Evolutionary conservation across 2,113 vertebrate species (phyloP).

Genomic region (Pangasianodon hypophthalmus): DNA sequence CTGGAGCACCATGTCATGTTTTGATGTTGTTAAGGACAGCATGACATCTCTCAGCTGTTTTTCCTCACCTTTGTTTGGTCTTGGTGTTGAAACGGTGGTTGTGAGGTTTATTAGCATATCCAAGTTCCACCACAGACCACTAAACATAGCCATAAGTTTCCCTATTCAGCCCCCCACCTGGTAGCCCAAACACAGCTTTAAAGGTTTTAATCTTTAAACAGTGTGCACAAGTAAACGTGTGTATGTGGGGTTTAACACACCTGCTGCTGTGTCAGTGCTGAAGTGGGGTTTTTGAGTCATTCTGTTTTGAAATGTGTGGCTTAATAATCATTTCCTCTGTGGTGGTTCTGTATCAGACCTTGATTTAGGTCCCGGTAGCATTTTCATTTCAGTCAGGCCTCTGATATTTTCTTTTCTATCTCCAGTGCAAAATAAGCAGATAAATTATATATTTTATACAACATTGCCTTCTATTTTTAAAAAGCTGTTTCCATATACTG

Average conservation of each 20-base stretch:
- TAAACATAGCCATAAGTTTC: slow-evolving; percentile 55
- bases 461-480: not conserved
- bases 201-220: not conserved
- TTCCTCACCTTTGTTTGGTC: slow-evolving; percentile 25
- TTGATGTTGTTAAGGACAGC: slow-evolving; percentile 31
- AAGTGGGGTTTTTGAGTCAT: not conserved
- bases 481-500: not conserved
- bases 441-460: not conserved
- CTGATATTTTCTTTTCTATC: not conserved
- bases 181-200: not conserved
- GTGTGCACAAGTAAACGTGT: not conserved
- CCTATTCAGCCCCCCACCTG: slow-evolving; percentile 54
- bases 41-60: not conserved
- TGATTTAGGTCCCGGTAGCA: not conserved
- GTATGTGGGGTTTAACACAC: not conserved
- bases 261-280: not conserved
- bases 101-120: slow-evolving; percentile 39
- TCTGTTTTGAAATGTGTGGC: not conserved
- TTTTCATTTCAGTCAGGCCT: not conserved
- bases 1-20: not conserved
- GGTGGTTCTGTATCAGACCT: not conserved
- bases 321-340: not conserved
- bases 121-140: slow-evolving; percentile 60
- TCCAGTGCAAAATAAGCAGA: not conserved
- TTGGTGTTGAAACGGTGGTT: not conserved